phyloP scores from a whole-genome alignment of 2,113 vertebrate genomes.

The Vimba vimba region DNA sequence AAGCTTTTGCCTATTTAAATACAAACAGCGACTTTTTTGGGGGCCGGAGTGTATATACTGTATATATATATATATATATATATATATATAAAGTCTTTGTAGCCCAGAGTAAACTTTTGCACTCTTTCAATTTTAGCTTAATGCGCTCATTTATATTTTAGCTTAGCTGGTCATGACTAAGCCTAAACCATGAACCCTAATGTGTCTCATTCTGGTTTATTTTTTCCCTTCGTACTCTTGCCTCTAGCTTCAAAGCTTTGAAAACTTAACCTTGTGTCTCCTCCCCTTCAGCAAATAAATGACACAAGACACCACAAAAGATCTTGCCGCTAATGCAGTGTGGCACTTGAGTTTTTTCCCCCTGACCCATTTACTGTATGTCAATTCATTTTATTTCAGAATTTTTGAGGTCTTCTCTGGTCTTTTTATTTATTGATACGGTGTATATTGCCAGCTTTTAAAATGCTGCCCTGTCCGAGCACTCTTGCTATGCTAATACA shows the following conservation, averaged over 20 bases:
- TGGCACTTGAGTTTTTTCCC: conserved; percentile 30
- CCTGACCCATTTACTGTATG: conserved; percentile 33
- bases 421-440: conserved; percentile 39
- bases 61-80: neutral
- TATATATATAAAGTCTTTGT: neutral
- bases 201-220: conserved; percentile 3
- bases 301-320: conserved; percentile 10
- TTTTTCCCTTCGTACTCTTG: neutral
- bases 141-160: neutral
- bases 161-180: conserved; percentile 13
- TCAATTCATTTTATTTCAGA: conserved; percentile 37
- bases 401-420: neutral
- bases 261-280: conserved; percentile 41
- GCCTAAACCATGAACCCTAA: conserved; percentile 26
- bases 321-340: conserved; percentile 2
- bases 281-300: conserved; percentile 21
- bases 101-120: neutral
- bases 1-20: too few species aligned
- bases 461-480: neutral
- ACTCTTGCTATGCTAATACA: neutral
- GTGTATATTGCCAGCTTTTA: neutral
- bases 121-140: conserved; percentile 1
- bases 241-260: conserved; percentile 30
- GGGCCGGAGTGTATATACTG: too few species aligned
- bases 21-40: too few species aligned